Percentiles rank a stretch among this genome's conserved stretches.
Conservation (phyloP, 2,888 invertebrate species). For the Stenodera caucasica region DNA sequence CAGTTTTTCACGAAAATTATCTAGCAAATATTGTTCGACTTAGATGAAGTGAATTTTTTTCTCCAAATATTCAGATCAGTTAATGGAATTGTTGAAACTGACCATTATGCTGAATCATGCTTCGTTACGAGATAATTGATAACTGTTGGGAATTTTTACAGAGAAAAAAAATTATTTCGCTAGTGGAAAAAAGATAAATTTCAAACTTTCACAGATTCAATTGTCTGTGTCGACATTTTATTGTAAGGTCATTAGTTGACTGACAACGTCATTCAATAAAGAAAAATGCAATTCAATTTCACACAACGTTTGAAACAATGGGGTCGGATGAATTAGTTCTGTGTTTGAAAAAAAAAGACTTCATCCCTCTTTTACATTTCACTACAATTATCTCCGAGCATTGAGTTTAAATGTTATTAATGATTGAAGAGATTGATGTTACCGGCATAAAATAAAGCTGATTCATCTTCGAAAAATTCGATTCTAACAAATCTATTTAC, state of each 20-base stretch:
- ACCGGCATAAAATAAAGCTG: conserved; percentile 21
- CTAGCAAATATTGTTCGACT: background rate
- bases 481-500: conserved; percentile 27
- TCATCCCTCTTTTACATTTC: conserved; percentile 6
- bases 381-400: conserved; percentile 12
- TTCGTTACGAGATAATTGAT: background rate
- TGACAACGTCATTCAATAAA: conserved; percentile 15
- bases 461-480: conserved; percentile 19
- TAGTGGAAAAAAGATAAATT: background rate
- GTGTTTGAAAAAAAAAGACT: background rate
- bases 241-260: conserved; percentile 6
- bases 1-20: background rate
- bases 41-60: background rate
- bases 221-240: background rate
- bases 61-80: background rate
- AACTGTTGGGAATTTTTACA: background rate
- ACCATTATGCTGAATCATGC: background rate
- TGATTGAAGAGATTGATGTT: conserved; percentile 30
- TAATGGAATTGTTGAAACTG: background rate
- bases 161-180: background rate
- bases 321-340: conserved; percentile 21
- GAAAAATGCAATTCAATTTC: conserved; percentile 22
- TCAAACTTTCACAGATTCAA: background rate
- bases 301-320: conserved; percentile 25
- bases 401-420: conserved; percentile 27